phyloP scores from a whole-genome alignment of 2,888 invertebrate species.

The Spatulosminthurus flaviceps region DNA sequence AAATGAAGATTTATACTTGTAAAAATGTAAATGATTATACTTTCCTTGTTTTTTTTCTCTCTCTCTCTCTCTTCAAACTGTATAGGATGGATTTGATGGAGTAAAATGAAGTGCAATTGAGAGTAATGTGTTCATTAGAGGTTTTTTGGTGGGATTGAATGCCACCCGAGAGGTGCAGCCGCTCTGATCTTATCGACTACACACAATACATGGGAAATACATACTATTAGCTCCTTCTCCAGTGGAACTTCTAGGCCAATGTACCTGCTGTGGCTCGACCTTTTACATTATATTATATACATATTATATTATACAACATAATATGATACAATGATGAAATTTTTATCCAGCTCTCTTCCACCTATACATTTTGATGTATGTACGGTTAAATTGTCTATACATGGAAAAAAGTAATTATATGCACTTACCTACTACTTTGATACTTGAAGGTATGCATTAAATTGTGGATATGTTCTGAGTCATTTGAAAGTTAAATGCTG shows the following conservation, averaged over 20 bases:
- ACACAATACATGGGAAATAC: neutral
- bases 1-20: neutral
- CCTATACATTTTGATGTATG: no score
- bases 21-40: slow-evolving; percentile 8
- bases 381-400: no score
- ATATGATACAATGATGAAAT: no score
- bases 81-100: slow-evolving; percentile 14
- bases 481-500: slow-evolving; percentile 9
- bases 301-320: no score
- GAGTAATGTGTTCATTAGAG: slow-evolving; percentile 44
- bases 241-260: neutral
- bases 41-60: neutral
- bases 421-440: no score
- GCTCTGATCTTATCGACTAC: slow-evolving; percentile 22
- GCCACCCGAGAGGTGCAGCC: slow-evolving; percentile 42
- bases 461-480: no score
- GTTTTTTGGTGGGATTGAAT: slow-evolving; percentile 19
- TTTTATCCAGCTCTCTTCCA: no score
- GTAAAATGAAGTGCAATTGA: slow-evolving; percentile 24
- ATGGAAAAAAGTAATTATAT: no score
- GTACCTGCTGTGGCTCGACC: neutral
- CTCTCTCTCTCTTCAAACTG: neutral
- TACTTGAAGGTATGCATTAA: no score
- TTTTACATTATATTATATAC: neutral
- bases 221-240: neutral